These are phyloP conservation scores for Euproctis similis DNA, from an alignment of 2,888 invertebrate species.

Conservation along the genomic window DNA sequence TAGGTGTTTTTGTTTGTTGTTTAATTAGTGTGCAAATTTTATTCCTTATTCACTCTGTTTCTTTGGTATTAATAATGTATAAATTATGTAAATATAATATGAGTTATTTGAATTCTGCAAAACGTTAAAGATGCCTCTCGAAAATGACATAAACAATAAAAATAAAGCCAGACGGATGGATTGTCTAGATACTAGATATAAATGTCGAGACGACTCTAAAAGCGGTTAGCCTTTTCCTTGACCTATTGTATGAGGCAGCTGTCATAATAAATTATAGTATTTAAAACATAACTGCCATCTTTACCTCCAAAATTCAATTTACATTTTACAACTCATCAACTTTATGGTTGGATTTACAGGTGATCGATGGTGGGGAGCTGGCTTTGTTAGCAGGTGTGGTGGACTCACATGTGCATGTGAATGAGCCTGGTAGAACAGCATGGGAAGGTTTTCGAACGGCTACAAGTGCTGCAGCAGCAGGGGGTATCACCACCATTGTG, in stretches of 20 bases:
- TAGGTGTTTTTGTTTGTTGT: no score
- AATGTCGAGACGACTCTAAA: neutral
- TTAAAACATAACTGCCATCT: neutral
- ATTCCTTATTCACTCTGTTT: no score
- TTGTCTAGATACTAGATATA: no score
- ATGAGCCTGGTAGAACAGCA: constrained; percentile 81
- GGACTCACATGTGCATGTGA: constrained; percentile 83
- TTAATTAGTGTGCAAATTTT: no score
- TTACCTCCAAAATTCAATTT: neutral
- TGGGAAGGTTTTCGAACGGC: constrained; percentile 84
- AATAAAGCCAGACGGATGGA: no score
- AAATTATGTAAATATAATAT: no score
- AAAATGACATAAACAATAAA: constrained; percentile 1
- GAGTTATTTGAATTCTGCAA: no score
- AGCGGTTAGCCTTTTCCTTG: constrained; percentile 2
- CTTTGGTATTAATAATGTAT: no score
- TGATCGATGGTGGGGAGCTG: constrained; percentile 39
- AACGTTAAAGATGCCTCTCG: no score
- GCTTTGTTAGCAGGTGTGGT: constrained; percentile 80
- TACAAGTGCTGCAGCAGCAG: constrained; percentile 83
- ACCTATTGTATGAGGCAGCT: neutral
- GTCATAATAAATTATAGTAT: neutral
- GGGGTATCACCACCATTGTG: constrained; percentile 82
- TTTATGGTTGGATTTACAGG: no score
- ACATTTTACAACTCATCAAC: no score